phyloP scores from a whole-genome alignment of 2,113 vertebrate species.

The Cyphomyrus plagiostoma region DNA sequence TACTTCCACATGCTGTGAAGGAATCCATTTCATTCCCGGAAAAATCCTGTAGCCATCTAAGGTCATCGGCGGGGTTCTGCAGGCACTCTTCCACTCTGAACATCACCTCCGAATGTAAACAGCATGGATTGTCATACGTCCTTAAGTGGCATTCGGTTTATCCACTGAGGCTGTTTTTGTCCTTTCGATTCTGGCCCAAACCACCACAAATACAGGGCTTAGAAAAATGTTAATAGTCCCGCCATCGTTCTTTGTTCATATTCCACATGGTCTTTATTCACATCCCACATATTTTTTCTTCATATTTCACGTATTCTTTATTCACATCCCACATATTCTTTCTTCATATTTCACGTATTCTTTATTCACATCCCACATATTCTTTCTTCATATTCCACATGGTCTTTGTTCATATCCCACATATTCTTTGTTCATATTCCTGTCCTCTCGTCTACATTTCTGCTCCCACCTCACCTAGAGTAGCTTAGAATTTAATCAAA shows the following conservation, averaged over 20 bases:
- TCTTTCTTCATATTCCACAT: no score
- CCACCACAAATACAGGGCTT: not conserved
- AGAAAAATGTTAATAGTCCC: not conserved
- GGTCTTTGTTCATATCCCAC: no score
- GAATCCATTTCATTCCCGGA: not conserved
- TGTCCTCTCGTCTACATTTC: not conserved
- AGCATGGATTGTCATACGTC: not conserved
- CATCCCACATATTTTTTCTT: not conserved
- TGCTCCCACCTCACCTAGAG: not conserved
- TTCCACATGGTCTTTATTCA: not conserved
- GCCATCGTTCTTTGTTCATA: not conserved
- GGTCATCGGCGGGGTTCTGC: not conserved
- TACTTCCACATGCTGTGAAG: conserved; percentile 5
- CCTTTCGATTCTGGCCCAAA: not conserved
- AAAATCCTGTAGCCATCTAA: not conserved
- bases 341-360: no score
- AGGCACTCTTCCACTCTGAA: not conserved
- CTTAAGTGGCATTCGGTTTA: conserved; percentile 6
- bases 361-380: no score
- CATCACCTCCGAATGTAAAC: not conserved
- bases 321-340: not conserved
- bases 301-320: not conserved
- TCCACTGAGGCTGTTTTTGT: not conserved
- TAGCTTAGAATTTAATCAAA: not conserved
- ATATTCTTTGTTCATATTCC: not conserved